Base-by-base conservation (phyloP, 2,888 invertebrate genomes). In the Synanthedon vespiformis region DNA sequence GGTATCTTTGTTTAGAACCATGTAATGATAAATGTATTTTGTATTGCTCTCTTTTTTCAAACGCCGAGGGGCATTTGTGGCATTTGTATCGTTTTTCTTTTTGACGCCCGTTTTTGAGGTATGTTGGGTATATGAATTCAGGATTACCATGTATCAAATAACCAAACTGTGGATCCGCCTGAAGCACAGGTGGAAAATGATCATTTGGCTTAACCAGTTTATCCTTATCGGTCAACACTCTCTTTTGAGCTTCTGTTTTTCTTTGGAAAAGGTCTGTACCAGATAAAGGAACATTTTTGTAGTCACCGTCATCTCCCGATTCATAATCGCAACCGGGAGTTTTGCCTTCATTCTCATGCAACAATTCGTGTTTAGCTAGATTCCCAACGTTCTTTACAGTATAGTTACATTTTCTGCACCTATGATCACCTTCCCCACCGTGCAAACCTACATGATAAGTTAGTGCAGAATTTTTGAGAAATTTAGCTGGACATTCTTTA, bases 41-140 rank as follows among this genome's bases (percentile, higher is more conserved):
- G 74, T 94, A 95, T 72, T 95, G 94, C 64, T 94, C 92, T 44
- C 93, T 88, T 77, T 95, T 95, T 65, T 95, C 94, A 76, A 95
- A 95, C 0, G 95, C 94, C 49, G 95, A 95, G 0, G 96, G 95
- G 70, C 95, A 95, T 77, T 94, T 94, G 64, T 92, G 91, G 72
- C 95, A 95, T 75, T 94, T 94, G 77, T 94, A 94, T 4, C 93
- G 89, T 69, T 93, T 94, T 68, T 93, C 92, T 70, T 92, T 93
- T 65, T 92, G 83, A 3, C 91, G 88, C 0, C 93, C 94, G 67
- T 93, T 93, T 72, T 93, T 92, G 54, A 93, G 68, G 59, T 91
- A 92, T 0, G 92, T 92, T 1, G 93, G 93, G 67, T 94, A 94
- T 52, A 92, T 90, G 64, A 94, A 94, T 60, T 92, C 91, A 0